Evolutionary conservation across 2,888 invertebrate genomes (phyloP).

Genomic region (Lamproptera curius): DNA sequence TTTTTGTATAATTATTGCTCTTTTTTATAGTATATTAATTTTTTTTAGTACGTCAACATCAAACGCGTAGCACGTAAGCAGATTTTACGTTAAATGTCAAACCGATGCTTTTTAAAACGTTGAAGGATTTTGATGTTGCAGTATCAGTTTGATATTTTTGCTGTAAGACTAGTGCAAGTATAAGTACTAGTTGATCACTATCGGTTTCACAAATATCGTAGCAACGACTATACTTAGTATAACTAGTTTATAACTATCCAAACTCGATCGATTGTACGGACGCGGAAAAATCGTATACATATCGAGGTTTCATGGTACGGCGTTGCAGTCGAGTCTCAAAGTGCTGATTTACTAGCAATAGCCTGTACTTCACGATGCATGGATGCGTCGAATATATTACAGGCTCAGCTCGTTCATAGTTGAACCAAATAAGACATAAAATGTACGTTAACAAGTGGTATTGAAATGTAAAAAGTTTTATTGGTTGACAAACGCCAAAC

Average conservation of each 20-base stretch:
- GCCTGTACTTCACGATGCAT: too few species aligned
- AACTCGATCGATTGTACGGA: slow-evolving; percentile 12
- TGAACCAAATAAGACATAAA: too few species aligned
- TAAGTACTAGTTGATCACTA: too few species aligned
- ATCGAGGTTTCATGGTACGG: slow-evolving; percentile 19
- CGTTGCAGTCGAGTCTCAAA: not conserved
- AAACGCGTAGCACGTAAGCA: not conserved
- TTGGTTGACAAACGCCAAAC: too few species aligned
- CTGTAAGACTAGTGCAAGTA: too few species aligned
- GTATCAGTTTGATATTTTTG: too few species aligned
- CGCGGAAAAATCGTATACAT: slow-evolving; percentile 24
- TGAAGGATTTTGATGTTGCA: too few species aligned
- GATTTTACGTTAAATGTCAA: not conserved
- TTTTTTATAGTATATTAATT: not conserved
- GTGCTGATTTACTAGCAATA: too few species aligned
- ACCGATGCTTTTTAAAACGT: not conserved
- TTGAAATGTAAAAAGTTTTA: too few species aligned
- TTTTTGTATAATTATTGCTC: not conserved
- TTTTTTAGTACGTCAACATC: not conserved
- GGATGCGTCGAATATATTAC: too few species aligned
- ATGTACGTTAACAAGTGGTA: too few species aligned
- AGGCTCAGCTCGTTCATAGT: too few species aligned
- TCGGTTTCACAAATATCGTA: not conserved
- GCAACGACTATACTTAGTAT: not conserved
- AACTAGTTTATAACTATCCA: slow-evolving; percentile 17